Percentiles rank a stretch among this genome's conserved stretches.
Evolutionary conservation across 1,140 invertebrate species (phyloP).

Genomic region (Vanessa tameamea): DNA sequence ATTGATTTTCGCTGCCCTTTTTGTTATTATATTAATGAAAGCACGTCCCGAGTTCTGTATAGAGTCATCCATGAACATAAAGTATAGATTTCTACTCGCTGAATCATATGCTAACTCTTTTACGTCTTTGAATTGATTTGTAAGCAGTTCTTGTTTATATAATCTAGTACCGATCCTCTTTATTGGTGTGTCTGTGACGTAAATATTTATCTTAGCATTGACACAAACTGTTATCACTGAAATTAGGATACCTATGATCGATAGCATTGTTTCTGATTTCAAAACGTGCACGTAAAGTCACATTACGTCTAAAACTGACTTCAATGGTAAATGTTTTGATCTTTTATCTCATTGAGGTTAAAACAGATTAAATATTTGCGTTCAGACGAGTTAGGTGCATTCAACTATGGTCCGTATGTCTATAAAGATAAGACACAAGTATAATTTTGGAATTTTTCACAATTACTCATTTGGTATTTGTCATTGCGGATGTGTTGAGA

Average conservation of each 20-base stretch:
- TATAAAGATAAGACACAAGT: conserved; percentile 6
- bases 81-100: conserved; percentile 63
- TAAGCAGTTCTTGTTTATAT: conserved; percentile 65
- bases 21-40: conserved; percentile 64
- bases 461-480: conserved; percentile 29
- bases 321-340: conserved; percentile 42
- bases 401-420: conserved; percentile 1
- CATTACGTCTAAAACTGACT: conserved; percentile 35
- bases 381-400: neutral
- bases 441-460: conserved; percentile 16
- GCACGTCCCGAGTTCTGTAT: conserved; percentile 71
- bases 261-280: conserved; percentile 28
- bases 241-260: conserved; percentile 6
- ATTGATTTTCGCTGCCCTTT: conserved; percentile 57
- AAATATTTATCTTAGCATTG: conserved; percentile 53
- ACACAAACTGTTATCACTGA: conserved; percentile 27
- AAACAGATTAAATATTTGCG: conserved; percentile 35
- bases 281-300: conserved; percentile 29
- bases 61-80: conserved; percentile 72
- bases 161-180: conserved; percentile 57
- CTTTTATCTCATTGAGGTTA: conserved; percentile 53
- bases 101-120: conserved; percentile 72
- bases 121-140: conserved; percentile 52
- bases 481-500: conserved; percentile 40
- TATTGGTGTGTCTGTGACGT: conserved; percentile 59